These are phyloP conservation scores for Drosophila ananassae DNA, from an alignment of 1,140 invertebrate species.

Conservation along the genomic window DNA sequence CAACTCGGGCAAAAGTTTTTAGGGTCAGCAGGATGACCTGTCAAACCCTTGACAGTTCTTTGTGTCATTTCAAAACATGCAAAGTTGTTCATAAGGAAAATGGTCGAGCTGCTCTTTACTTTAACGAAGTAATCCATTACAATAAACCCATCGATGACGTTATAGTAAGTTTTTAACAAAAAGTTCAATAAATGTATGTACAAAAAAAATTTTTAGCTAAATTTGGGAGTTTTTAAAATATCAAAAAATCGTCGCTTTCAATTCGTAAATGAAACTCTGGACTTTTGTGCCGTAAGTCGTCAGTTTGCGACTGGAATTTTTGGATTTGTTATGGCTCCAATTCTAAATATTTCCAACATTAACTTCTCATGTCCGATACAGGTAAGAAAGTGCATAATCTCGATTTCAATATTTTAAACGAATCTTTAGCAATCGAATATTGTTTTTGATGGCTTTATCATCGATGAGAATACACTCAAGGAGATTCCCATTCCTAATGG, in stretches of 20 bases:
- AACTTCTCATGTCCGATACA: conserved; percentile 25
- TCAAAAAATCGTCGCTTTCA: conserved; percentile 20
- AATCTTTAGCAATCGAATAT: conserved; percentile 1
- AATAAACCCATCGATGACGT: conserved; percentile 44
- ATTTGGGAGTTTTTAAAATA: conserved; percentile 14
- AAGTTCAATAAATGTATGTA: neutral
- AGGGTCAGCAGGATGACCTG: conserved; percentile 43
- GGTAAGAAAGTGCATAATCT: conserved; percentile 4
- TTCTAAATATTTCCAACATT: conserved; percentile 8
- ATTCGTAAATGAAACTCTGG: conserved; percentile 53
- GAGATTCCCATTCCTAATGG: conserved; percentile 30
- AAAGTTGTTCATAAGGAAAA: conserved; percentile 19
- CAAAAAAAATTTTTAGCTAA: conserved; percentile 10
- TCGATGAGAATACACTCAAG: conserved; percentile 21
- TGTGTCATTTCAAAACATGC: conserved; percentile 34
- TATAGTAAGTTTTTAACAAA: conserved; percentile 30
- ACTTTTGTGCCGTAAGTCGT: conserved; percentile 32
- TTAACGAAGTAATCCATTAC: conserved; percentile 24
- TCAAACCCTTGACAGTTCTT: conserved; percentile 21
- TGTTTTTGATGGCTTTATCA: conserved; percentile 8
- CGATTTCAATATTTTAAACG: neutral
- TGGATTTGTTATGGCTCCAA: conserved; percentile 16
- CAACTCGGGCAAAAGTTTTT: conserved; percentile 13
- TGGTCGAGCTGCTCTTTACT: conserved; percentile 27
- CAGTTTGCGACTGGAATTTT: conserved; percentile 6